phyloP scores from a whole-genome alignment of 1,140 invertebrate genomes.

The Zaprionus vittiger region DNA sequence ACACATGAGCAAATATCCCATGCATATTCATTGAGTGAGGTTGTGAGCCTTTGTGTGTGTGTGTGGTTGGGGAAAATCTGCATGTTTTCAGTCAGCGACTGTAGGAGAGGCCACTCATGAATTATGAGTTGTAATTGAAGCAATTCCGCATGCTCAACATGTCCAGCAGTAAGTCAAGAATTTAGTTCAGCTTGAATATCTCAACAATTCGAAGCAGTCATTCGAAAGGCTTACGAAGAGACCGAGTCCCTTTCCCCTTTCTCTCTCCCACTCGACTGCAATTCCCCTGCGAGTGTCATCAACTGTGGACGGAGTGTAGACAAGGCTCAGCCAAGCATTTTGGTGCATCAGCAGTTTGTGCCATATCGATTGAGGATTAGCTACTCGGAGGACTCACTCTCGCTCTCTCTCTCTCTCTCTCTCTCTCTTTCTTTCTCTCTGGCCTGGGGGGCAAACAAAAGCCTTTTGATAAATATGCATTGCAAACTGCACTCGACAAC shows the following conservation, averaged over 20 bases:
- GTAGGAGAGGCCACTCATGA: slow-evolving; percentile 44
- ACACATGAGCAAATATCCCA: slow-evolving; percentile 15
- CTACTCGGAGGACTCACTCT: not conserved
- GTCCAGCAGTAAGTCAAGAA: slow-evolving; percentile 1
- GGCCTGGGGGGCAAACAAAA: not conserved
- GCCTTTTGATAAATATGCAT: slow-evolving; percentile 1
- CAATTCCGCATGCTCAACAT: slow-evolving; percentile 16
- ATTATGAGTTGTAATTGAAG: slow-evolving; percentile 62
- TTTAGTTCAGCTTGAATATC: slow-evolving; percentile 11
- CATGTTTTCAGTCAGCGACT: slow-evolving; percentile 15
- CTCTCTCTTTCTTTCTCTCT: too few species aligned
- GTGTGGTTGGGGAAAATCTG: slow-evolving; percentile 16
- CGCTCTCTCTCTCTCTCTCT: too few species aligned
- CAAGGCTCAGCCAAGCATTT: slow-evolving; percentile 18
- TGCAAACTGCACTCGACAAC: not conserved
- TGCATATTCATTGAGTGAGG: slow-evolving; percentile 36
- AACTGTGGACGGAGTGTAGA: slow-evolving; percentile 16
- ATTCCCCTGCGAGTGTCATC: slow-evolving; percentile 28
- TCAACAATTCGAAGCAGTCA: slow-evolving; percentile 22
- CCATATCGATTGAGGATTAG: slow-evolving; percentile 21
- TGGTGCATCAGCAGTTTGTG: slow-evolving; percentile 13
- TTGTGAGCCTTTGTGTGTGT: not conserved
- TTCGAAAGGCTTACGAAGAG: slow-evolving; percentile 7
- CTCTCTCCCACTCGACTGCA: not conserved
- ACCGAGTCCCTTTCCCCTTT: too few species aligned